Conservation (phyloP, 1,140 invertebrate species). For the Carcinoscorpius rotundicauda region DNA sequence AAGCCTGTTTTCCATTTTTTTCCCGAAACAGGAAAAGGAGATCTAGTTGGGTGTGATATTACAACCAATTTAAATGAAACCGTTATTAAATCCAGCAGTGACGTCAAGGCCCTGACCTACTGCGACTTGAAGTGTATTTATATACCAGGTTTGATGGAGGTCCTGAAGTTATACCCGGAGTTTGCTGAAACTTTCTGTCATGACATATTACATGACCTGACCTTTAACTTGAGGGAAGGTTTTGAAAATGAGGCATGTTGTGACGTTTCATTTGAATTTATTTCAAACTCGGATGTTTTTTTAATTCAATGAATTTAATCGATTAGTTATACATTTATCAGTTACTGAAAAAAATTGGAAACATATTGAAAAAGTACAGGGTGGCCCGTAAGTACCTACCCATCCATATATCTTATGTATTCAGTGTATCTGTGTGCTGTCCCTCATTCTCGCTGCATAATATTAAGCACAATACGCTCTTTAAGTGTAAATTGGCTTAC, state of each 20-base stretch:
- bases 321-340: too few species aligned
- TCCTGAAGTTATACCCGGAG: slow-evolving; percentile 79
- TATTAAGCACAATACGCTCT: too few species aligned
- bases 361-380: too few species aligned
- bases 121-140: slow-evolving; percentile 92
- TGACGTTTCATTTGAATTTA: too few species aligned
- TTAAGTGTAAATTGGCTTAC: too few species aligned
- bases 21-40: slow-evolving; percentile 66
- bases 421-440: too few species aligned
- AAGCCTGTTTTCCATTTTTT: slow-evolving; percentile 15
- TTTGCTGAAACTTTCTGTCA: slow-evolving; percentile 80
- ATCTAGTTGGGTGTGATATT: slow-evolving; percentile 90
- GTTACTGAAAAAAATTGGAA: too few species aligned
- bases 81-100: slow-evolving; percentile 81
- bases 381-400: too few species aligned
- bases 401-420: too few species aligned
- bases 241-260: slow-evolving; percentile 55
- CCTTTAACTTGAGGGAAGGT: slow-evolving; percentile 86
- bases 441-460: too few species aligned
- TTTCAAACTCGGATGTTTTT: too few species aligned
- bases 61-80: slow-evolving; percentile 47
- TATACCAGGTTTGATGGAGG: slow-evolving; percentile 78
- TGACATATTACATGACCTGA: slow-evolving; percentile 89
- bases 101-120: slow-evolving; percentile 87
- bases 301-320: too few species aligned